These are phyloP conservation scores for Euwallacea similis DNA, from an alignment of 1,140 invertebrate genomes.

Conservation along the genomic window DNA sequence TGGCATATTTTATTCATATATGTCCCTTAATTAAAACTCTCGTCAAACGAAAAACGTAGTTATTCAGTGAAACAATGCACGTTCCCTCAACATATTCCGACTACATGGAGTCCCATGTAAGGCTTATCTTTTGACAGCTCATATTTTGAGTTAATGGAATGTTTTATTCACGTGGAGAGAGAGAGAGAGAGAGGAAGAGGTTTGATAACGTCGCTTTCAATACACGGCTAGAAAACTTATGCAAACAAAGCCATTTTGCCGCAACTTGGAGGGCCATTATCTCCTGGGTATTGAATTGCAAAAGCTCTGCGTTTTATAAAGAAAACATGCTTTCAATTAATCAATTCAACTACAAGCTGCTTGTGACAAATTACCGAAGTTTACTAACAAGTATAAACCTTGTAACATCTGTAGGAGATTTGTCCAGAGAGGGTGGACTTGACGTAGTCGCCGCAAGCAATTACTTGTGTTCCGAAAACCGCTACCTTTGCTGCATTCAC, in stretches of 20 bases:
- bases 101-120: constrained; percentile 24
- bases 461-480: constrained; percentile 36
- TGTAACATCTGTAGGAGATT: constrained; percentile 44
- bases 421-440: constrained; percentile 39
- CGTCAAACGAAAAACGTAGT: constrained; percentile 17
- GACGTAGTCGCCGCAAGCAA: constrained; percentile 30
- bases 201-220: constrained; percentile 28
- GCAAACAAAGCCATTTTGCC: too few relatives aligned
- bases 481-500: constrained; percentile 30
- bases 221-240: constrained; percentile 19
- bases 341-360: constrained; percentile 38
- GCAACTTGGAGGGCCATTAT: too few relatives aligned
- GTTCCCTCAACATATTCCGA: constrained; percentile 15
- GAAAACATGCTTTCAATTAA: constrained; percentile 30
- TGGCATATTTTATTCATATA: too few relatives aligned
- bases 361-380: constrained; percentile 43
- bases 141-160: constrained; percentile 34
- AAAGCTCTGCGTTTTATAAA: too few relatives aligned
- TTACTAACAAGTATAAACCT: constrained; percentile 43
- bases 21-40: constrained; percentile 13
- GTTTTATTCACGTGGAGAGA: constrained; percentile 30
- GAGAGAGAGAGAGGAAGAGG: background rate
- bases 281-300: too few relatives aligned
- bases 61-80: constrained; percentile 25
- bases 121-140: constrained; percentile 37